phyloP scores from a whole-genome alignment of 1,140 invertebrate genomes.

The Heterodera schachtii region DNA sequence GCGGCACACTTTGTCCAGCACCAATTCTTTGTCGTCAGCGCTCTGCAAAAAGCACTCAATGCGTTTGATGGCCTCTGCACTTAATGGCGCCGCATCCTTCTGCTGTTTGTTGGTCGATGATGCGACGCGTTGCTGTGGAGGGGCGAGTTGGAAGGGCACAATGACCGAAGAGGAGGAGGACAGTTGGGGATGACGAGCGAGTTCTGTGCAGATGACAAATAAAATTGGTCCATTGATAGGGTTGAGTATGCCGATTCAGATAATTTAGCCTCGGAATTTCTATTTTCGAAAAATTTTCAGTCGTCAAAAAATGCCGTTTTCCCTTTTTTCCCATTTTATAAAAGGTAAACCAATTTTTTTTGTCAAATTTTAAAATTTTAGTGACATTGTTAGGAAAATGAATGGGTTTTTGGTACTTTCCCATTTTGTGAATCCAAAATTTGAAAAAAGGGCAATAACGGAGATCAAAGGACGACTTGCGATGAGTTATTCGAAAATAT shows the following conservation, averaged over 20 bases:
- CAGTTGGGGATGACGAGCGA: slow-evolving; percentile 6
- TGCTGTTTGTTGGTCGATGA: not conserved
- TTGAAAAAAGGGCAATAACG: too few relatives aligned
- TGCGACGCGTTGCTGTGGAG: not conserved
- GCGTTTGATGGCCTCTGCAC: slow-evolving; percentile 12
- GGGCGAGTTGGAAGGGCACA: not conserved
- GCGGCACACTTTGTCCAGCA: slow-evolving; percentile 31
- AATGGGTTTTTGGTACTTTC: too few relatives aligned
- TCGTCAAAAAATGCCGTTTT: too few relatives aligned
- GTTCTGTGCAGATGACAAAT: not conserved
- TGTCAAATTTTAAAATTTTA: not conserved
- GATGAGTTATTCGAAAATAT: too few relatives aligned
- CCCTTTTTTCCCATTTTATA: too few relatives aligned
- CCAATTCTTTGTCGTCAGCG: slow-evolving; percentile 29
- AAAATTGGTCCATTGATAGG: not conserved
- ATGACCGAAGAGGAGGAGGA: not conserved
- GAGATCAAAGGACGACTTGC: too few relatives aligned
- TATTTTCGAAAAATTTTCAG: too few relatives aligned
- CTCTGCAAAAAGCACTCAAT: slow-evolving; percentile 33
- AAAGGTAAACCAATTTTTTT: too few relatives aligned
- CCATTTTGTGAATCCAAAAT: too few relatives aligned
- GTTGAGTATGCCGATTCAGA: too few relatives aligned
- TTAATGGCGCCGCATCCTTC: slow-evolving; percentile 9
- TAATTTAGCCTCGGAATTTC: too few relatives aligned
- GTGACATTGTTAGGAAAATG: too few relatives aligned